Evolutionary conservation across 2,888 invertebrate genomes (phyloP).

Genomic region (Hydrotaea cyrtoneurina): DNA sequence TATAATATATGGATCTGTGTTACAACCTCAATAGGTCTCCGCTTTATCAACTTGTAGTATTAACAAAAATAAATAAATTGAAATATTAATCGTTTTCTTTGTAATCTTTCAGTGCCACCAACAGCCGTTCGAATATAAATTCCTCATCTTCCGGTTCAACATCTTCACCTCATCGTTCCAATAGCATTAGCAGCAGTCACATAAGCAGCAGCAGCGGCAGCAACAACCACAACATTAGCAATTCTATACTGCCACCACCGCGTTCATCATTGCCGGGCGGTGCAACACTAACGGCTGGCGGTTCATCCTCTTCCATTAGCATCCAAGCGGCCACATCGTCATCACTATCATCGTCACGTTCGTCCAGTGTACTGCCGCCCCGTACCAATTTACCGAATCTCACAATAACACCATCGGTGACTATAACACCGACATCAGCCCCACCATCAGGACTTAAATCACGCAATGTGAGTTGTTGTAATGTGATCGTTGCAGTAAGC

Average conservation of each 20-base stretch:
- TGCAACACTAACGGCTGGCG: conserved; percentile 84
- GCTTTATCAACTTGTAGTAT: too few species aligned
- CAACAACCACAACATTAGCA: conserved; percentile 73
- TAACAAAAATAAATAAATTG: too few species aligned
- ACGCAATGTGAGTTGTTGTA: conserved; percentile 82
- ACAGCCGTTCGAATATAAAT: conserved; percentile 72
- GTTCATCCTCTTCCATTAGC: conserved; percentile 73
- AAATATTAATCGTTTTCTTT: too few species aligned
- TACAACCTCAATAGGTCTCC: too few species aligned
- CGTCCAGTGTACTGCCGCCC: conserved; percentile 77
- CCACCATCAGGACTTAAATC: conserved; percentile 82
- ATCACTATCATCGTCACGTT: conserved; percentile 74
- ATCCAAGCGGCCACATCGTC: conserved; percentile 69
- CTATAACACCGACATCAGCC: conserved; percentile 88
- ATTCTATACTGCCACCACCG: conserved; percentile 78
- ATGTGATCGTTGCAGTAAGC: conserved; percentile 80
- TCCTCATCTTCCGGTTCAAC: conserved; percentile 71
- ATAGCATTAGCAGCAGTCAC: conserved; percentile 42
- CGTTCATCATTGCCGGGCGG: conserved; percentile 83
- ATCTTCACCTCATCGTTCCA: conserved; percentile 70
- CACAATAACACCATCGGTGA: conserved; percentile 86
- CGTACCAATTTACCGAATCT: conserved; percentile 81
- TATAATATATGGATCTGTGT: too few species aligned
- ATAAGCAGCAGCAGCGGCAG: conserved; percentile 59
- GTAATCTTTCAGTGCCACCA: conserved; percentile 72